Evolutionary conservation across 2,888 invertebrate species (phyloP).

Genomic region (Brachylomia viminalis): DNA sequence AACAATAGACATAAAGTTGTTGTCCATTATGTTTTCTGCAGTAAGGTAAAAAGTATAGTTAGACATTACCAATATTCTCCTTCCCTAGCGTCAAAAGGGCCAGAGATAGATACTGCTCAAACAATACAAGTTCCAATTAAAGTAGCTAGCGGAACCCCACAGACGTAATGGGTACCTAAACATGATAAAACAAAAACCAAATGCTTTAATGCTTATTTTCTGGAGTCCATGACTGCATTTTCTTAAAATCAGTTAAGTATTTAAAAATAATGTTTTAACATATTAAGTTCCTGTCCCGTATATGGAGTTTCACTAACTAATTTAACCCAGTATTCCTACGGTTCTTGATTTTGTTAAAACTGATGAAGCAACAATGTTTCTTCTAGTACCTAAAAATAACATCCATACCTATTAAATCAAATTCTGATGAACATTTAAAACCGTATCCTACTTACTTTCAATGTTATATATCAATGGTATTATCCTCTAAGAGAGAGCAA

Average conservation of each 20-base stretch:
- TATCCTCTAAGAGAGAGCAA: constrained; percentile 28
- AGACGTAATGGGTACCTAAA: background rate
- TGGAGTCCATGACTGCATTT: background rate
- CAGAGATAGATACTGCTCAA: background rate
- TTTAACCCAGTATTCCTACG: background rate
- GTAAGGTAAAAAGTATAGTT: background rate
- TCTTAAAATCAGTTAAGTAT: background rate
- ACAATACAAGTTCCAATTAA: background rate
- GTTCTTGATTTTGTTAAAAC: background rate
- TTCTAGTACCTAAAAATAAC: background rate
- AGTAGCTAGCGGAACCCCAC: background rate
- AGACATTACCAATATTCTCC: background rate
- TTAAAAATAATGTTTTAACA: background rate
- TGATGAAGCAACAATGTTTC: background rate
- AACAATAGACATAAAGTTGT: background rate
- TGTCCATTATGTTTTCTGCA: background rate
- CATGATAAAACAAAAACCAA: background rate
- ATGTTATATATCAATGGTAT: constrained; percentile 7
- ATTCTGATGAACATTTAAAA: background rate
- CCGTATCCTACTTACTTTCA: background rate
- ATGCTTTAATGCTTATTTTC: background rate
- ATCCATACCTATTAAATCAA: background rate
- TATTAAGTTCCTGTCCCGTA: background rate
- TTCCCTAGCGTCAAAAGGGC: background rate
- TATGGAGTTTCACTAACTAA: background rate